Percentiles rank a stretch among this genome's conserved stretches.
Evolutionary conservation across 2,797 vertebrate genomes (phyloP).

Genomic region (Neoniphon sammara): DNA sequence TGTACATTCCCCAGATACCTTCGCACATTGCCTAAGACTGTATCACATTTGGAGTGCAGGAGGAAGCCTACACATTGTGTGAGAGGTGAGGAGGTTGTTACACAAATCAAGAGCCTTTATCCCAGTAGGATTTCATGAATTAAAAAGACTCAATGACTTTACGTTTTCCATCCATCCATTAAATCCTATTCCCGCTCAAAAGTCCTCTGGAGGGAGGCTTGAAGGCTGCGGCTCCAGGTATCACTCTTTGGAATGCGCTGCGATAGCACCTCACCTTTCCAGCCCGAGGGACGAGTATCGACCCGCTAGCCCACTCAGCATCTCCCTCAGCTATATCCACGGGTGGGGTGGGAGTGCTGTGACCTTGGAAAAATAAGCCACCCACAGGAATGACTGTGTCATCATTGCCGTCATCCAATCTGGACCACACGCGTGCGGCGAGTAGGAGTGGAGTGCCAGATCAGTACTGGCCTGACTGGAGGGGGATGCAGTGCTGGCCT

Average conservation of each 20-base stretch:
- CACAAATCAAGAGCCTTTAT: slow-evolving; percentile 7
- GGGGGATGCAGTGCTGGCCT: slow-evolving; percentile 69
- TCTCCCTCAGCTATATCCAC: slow-evolving; percentile 67
- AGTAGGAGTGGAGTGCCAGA: slow-evolving; percentile 73
- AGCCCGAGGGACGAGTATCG: slow-evolving; percentile 49
- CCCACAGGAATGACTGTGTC: slow-evolving; percentile 78
- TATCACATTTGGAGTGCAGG: no score
- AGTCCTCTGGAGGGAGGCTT: slow-evolving; percentile 9
- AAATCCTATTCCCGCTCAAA: slow-evolving; percentile 1
- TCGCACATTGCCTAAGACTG: slow-evolving; percentile 35
- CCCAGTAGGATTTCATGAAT: no score
- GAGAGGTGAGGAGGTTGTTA: not conserved
- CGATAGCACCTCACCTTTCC: slow-evolving; percentile 24
- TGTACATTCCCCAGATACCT: slow-evolving; percentile 48
- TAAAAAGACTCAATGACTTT: no score
- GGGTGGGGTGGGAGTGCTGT: slow-evolving; percentile 71
- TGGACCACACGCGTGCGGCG: slow-evolving; percentile 69
- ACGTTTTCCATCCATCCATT: no score
- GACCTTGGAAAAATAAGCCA: slow-evolving; percentile 82
- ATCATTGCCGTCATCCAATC: slow-evolving; percentile 77
- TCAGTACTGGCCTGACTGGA: slow-evolving; percentile 67
- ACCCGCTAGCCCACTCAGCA: slow-evolving; percentile 65
- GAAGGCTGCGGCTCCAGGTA: not conserved
- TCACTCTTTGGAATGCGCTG: slow-evolving; percentile 20
- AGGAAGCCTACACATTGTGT: not conserved